Evolutionary conservation across 2,888 invertebrate genomes (phyloP), one percentile per base, ranked within the genome.

Genomic region (Petrolisthes manimaculis): DNA sequence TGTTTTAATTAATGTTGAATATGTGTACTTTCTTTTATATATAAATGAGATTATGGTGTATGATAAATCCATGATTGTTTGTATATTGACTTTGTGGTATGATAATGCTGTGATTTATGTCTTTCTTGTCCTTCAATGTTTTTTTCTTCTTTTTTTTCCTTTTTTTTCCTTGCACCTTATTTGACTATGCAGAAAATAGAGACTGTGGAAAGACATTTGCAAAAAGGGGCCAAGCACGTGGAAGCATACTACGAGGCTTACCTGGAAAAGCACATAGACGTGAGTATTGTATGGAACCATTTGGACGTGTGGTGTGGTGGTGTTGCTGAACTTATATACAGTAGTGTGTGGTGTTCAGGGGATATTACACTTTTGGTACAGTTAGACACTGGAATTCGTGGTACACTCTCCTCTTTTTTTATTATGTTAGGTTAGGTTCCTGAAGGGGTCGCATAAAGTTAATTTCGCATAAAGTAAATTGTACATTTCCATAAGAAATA

Each of bases 171-270:
- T 24, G 18, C 74, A 53, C 56, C 78, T 77, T 84, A 61, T 83
- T 88, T 88, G 83, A 84, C 75, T 83, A 75, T 79, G 54, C 91
- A 91, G 91, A 91, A 91, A 86, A 86, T 91, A 80, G 91, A 91
- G 86, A 88, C 88, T 82, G 91, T 89, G 82, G 91, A 91, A 86
- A 89, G 84, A 81, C 86, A 86, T 12, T 88, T 91, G 24, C 91
- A 91, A 80, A 83, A 85, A 56, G 91, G 88, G 56, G 89, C 91
- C 21, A 91, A 89, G 67, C 91, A 91, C 74, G 71, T 91, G 84
- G 91, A 91, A 79, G 89, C 90, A 18, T 91, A 89, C 86, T 91
- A 91, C 86, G 91, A 91, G 55, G 88, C 84, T 14, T 91, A 91
- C 71, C 85, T 91, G 74, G 89, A 91, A 83, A 89, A 86, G 83